phyloP scores from a whole-genome alignment of 2,113 vertebrate species.

The Protobothrops mucrosquamatus region DNA sequence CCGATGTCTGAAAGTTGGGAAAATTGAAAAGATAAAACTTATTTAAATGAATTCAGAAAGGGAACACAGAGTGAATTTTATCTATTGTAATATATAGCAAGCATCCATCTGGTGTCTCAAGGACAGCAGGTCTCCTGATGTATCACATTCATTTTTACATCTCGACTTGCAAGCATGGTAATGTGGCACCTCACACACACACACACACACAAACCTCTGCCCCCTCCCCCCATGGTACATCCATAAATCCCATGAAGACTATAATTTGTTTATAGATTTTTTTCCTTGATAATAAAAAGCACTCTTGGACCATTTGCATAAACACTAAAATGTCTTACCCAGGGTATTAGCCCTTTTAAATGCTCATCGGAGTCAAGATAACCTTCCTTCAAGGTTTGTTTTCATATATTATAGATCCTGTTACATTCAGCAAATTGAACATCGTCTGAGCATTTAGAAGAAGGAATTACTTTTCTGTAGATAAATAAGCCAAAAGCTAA shows the following conservation, averaged over 20 bases:
- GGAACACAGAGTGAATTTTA: constrained; percentile 31
- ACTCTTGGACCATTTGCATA: constrained; percentile 62
- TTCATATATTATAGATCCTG: constrained; percentile 70
- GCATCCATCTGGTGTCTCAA: constrained; percentile 33
- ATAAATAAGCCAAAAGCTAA: constrained; percentile 63
- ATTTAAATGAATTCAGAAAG: constrained; percentile 41
- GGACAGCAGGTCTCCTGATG: constrained; percentile 50
- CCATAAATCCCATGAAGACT: constrained; percentile 61
- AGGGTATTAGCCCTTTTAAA: constrained; percentile 56
- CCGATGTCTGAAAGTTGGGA: background rate
- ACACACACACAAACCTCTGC: background rate
- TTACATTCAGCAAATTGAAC: constrained; percentile 68
- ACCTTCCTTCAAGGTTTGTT: constrained; percentile 64
- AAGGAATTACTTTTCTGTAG: constrained; percentile 71
- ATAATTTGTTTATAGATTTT: constrained; percentile 62
- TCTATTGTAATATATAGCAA: constrained; percentile 19
- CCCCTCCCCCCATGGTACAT: constrained; percentile 35
- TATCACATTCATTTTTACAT: constrained; percentile 53
- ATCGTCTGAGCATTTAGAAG: constrained; percentile 66
- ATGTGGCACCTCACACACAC: constrained; percentile 40
- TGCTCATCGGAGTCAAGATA: constrained; percentile 48
- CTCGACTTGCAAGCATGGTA: constrained; percentile 45
- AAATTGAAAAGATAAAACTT: constrained; percentile 40
- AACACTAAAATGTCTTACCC: constrained; percentile 61
- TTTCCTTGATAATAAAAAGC: constrained; percentile 66